Percentiles rank a stretch among this genome's conserved stretches.
Evolutionary conservation across 1,140 invertebrate genomes (phyloP).

Genomic region (Formica selysi): DNA sequence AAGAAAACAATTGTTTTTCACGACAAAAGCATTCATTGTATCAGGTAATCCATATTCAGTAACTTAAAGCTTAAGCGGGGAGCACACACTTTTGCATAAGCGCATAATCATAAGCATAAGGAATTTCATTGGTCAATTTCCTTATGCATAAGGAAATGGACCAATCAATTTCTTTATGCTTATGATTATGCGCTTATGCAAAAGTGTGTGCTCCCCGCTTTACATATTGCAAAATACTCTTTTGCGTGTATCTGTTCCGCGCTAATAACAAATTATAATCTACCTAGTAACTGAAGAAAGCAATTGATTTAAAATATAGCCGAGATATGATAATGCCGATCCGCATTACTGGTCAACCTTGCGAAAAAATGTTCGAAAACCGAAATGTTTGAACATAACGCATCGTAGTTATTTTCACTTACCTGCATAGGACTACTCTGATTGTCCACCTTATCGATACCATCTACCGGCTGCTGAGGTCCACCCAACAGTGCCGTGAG

Average conservation of each 20-base stretch:
- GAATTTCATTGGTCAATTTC: too few relatives aligned
- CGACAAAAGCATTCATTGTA: conserved; percentile 1
- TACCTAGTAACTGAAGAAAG: background rate
- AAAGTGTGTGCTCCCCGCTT: too few relatives aligned
- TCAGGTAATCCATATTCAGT: background rate
- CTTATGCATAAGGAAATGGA: too few relatives aligned
- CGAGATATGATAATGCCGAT: background rate
- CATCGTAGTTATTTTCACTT: conserved; percentile 71
- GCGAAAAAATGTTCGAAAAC: background rate
- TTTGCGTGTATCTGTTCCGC: background rate
- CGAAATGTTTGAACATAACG: background rate
- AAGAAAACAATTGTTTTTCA: background rate
- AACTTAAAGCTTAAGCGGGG: background rate
- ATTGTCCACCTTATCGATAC: conserved; percentile 96
- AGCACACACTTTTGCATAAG: too few relatives aligned
- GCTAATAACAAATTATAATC: background rate
- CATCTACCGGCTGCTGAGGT: conserved; percentile 89
- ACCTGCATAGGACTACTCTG: conserved; percentile 94
- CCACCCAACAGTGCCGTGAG: conserved; percentile 93
- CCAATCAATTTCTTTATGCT: too few relatives aligned
- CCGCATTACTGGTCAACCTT: background rate
- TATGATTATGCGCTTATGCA: too few relatives aligned
- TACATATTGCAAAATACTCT: background rate
- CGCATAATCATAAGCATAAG: too few relatives aligned
- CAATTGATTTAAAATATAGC: background rate